Conservation (phyloP, 2,888 invertebrate species). For the Cantharis flavilabris region DNA sequence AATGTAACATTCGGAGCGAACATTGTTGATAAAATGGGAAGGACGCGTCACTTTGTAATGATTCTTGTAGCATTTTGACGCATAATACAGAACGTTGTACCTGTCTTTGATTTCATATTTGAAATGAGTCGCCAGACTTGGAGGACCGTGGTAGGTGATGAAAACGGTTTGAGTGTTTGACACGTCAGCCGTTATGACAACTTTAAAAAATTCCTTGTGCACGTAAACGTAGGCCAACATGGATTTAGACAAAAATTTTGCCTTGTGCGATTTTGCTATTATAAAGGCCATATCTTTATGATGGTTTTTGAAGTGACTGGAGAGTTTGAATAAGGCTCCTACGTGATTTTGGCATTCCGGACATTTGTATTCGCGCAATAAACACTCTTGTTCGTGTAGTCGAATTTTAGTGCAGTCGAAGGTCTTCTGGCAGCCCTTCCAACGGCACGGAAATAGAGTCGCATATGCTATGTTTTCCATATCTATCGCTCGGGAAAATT, state of each 20-base stretch:
- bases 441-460: background rate
- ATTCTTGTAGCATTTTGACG: background rate
- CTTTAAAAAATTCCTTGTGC: background rate
- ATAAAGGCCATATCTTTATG: background rate
- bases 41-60: background rate
- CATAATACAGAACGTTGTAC: background rate
- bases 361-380: background rate
- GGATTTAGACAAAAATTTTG: background rate
- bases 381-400: background rate
- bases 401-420: background rate
- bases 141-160: background rate
- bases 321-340: background rate
- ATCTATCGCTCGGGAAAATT: background rate
- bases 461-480: background rate
- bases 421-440: background rate
- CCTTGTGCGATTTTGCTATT: background rate
- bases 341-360: background rate
- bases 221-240: background rate
- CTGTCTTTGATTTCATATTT: background rate
- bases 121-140: background rate
- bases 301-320: background rate
- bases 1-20: background rate
- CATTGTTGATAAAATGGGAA: background rate
- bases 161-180: background rate
- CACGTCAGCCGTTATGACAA: background rate